Base-by-base conservation (phyloP, 1,140 invertebrate species). In the Thrips palmi region DNA sequence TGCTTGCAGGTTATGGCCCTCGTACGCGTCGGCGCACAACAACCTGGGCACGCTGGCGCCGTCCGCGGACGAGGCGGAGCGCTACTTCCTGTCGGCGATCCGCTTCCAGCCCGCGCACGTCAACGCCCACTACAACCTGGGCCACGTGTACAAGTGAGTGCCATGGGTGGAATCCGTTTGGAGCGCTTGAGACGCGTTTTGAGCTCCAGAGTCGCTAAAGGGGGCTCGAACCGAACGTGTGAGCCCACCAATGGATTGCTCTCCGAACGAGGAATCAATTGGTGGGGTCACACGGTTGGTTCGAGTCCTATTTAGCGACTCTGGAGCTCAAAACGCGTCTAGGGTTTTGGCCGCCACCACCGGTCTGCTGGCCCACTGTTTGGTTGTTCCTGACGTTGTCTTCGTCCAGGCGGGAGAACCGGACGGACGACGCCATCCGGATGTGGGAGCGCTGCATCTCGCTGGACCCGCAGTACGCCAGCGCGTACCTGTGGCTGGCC, bases 21-120 rank as follows among this genome's bases (percentile, higher is more conserved):
- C 70, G 12, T 84, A 88, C 54, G 77, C 83, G 0, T 86, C 82
- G 52, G 83, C 83, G 0, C 79, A 85, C 55, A 89, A 88, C 53
- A 91, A 91, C 59, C 65, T 89, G 20, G 85, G 82, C 10, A 85
- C 82, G 0, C 52, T 87, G 39, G 65, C 86, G 32, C 54, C 58
- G 4, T n/a, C n/a, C n/a, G n/a, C n/a, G n/a, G 62, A 65, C 5
- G 65, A 74, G 48, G 79, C 83, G 3, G 79, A 85, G 51, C 52
- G 64, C 33, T 78, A 85, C 52, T 88, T 84, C 57, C 56, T 76
- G 40, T 63, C 71, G 20, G 82, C 83, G 1, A 72, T 91, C 29
- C 60, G 65, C 21, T 73, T 77, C 42, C 74, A 77, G 43, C 67
- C 76, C 1, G 64, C 71, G 38, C 85, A 88, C 50, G 71, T 81